phyloP scores from a whole-genome alignment of 2,797 vertebrate species.

The Clarias pachynema region DNA sequence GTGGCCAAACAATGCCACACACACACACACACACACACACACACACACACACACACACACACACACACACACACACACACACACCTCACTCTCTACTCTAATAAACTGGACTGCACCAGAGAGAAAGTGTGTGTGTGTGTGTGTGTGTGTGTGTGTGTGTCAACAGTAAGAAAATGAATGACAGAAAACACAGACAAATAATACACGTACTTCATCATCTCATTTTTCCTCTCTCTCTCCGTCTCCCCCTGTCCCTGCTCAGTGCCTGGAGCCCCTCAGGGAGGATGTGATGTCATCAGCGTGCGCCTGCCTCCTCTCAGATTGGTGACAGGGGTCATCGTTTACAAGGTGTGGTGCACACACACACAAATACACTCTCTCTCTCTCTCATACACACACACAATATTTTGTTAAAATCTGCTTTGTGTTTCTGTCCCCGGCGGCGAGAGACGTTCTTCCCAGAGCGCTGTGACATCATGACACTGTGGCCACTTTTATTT shows the following conservation, averaged over 20 bases:
- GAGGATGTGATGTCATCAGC: constrained; percentile 57
- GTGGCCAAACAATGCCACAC: background rate
- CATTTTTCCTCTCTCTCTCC: background rate
- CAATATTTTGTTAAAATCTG: constrained; percentile 41
- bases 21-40: constrained; percentile 1
- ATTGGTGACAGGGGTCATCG: constrained; percentile 55
- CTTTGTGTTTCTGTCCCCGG: constrained; percentile 43
- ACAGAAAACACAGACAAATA: background rate
- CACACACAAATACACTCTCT: background rate
- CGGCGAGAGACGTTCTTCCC: constrained; percentile 6
- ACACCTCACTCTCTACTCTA: background rate
- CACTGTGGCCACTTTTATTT: background rate
- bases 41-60: background rate
- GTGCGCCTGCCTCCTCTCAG: constrained; percentile 54
- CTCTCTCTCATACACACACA: background rate
- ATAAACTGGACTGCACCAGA: background rate
- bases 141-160: background rate
- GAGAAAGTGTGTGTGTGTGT: constrained; percentile 6
- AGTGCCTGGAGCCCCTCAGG: constrained; percentile 37
- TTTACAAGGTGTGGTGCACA: constrained; percentile 39
- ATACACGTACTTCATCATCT: background rate
- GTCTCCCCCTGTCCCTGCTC: too few species aligned
- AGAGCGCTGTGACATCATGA: background rate
- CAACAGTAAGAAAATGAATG: background rate
- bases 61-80: background rate